A percentile compares a stretch with the other conserved stretches of the same genome.
These are phyloP conservation scores for Okapia johnstoni DNA, from an alignment of 2,113 vertebrate species.

Conservation along the genomic window DNA sequence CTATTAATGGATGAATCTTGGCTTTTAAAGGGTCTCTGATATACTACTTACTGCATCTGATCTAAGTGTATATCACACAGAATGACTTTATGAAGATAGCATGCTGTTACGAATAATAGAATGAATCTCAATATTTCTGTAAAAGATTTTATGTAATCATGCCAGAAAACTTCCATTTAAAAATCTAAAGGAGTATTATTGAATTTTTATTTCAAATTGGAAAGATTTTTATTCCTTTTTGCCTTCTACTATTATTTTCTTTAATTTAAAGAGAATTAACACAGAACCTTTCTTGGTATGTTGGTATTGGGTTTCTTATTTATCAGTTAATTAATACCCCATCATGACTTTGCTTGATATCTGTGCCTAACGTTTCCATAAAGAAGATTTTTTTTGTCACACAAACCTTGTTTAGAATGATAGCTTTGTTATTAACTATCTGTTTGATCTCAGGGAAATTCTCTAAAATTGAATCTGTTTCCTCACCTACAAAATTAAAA, in stretches of 20 bases:
- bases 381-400: not conserved
- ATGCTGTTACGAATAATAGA: not conserved
- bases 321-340: not conserved
- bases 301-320: not conserved
- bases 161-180: not conserved
- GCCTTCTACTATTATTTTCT: not conserved
- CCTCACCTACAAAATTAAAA: not conserved
- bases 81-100: not conserved
- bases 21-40: not conserved
- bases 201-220: not conserved
- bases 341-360: not conserved
- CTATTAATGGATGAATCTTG: not conserved
- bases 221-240: not conserved
- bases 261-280: not conserved
- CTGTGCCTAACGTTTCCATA: not conserved
- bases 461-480: slow-evolving; percentile 8
- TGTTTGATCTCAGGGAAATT: not conserved
- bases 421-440: not conserved
- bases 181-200: not conserved
- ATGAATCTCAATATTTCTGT: not conserved
- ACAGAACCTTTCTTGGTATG: not conserved
- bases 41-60: not conserved
- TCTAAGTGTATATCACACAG: not conserved
- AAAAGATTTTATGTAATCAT: not conserved
- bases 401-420: not conserved